Evolutionary conservation across 2,888 invertebrate genomes (phyloP), one percentile per base, ranked within the genome.

Genomic region (Drosophila algonquin): DNA sequence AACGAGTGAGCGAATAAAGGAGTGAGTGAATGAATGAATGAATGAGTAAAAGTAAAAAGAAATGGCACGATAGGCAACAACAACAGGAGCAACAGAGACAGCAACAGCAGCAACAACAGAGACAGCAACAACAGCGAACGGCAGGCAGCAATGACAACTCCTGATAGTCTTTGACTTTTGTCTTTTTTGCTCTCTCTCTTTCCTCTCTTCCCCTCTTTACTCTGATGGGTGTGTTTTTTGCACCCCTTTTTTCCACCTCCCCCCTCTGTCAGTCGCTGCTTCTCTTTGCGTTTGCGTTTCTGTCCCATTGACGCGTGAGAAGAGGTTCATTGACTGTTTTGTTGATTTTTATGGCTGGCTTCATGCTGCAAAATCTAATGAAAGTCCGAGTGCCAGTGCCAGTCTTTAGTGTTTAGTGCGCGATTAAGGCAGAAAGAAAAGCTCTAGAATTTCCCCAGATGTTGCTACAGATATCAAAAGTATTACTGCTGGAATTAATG

Each of bases 271-370:
- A 65, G 18, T 53, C 21, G 54, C 40, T 16, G 54, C 30, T 18
- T 24, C 24, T 24, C 24, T 3, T 21, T 24, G 24, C 24, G 51
- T 3, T 21, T 24, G 24, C 24, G 51, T 44, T 52, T 75, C 73
- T 72, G 79, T 53, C 79, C 32, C 74, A 74, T 63, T 73, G 73
- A 73, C 61, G 73, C 73, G 61, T 50, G 46, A 48, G 70, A 67
- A 54, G 63, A 69, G 86, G 83, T 84, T 84, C 83, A 84, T 87
- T 84, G 83, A 84, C 83, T 84, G 83, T 63, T 75, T 77, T 84
- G 83, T 84, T 83, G 79, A 84, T 79, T 83, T 86, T 81, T 64
- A 79, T 84, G 87, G 67, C 60, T 63, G 87, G 77, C 65, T 80
- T 81, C 40, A 7, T 40, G 63, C 70, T 55, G 52, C 57, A 71